Conservation (phyloP, 2,113 vertebrate species). For the Ptilonorhynchus violaceus region DNA sequence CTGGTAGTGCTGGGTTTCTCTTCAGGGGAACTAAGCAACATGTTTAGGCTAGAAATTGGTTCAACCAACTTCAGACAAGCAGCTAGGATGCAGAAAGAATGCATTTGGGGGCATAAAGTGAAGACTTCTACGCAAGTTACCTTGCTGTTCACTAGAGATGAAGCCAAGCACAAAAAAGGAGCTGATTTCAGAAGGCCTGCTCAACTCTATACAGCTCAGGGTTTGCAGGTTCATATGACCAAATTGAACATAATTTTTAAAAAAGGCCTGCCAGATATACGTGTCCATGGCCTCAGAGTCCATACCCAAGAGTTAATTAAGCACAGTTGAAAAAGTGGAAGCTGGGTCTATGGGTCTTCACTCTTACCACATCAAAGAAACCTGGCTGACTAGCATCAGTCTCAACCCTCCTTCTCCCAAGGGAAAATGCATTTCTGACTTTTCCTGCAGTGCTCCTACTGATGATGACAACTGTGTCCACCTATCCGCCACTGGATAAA, state of each 20-base stretch:
- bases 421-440: not conserved
- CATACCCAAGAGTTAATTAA: not conserved
- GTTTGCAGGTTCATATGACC: not conserved
- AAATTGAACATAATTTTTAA: not conserved
- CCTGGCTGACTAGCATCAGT: not conserved
- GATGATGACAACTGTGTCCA: fast-evolving
- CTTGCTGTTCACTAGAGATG: not conserved
- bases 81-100: not conserved
- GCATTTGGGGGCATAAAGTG: not conserved
- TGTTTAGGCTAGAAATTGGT: not conserved
- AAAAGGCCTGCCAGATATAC: not conserved
- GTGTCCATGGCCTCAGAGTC: not conserved
- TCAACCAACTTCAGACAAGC: not conserved
- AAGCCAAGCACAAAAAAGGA: not conserved
- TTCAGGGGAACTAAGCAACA: not conserved
- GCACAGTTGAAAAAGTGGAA: not conserved
- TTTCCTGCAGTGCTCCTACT: not conserved
- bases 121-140: not conserved
- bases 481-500: not conserved
- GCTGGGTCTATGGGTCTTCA: not conserved
- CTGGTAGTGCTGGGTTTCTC: not conserved
- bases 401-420: not conserved
- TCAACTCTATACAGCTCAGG: not conserved
- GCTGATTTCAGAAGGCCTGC: not conserved
- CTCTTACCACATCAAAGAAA: not conserved